Percentiles rank a stretch among this genome's conserved stretches.
phyloP scores from a whole-genome alignment of 2,888 invertebrate species.

The Pecten maximus region DNA sequence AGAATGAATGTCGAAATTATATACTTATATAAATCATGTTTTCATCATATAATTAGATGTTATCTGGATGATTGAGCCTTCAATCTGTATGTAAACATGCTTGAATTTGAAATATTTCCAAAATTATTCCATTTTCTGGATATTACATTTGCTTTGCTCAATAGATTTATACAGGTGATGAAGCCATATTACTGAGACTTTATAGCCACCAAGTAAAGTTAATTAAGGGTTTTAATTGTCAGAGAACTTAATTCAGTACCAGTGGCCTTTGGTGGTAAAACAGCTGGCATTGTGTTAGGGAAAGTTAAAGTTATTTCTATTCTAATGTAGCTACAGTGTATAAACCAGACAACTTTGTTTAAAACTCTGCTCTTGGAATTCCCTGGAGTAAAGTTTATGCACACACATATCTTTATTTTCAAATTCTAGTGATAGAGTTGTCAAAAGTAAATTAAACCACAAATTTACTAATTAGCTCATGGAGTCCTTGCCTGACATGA shows the following conservation, averaged over 20 bases:
- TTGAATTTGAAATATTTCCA: no score
- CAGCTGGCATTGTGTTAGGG: background rate
- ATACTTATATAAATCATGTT: no score
- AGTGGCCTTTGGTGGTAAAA: background rate
- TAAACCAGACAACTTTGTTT: background rate
- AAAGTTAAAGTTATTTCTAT: background rate
- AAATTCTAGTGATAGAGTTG: background rate
- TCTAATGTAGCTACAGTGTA: background rate
- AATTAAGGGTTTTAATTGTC: background rate
- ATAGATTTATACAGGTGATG: background rate
- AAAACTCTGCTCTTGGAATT: background rate
- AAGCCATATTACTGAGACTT: background rate
- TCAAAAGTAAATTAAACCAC: background rate
- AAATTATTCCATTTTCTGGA: no score
- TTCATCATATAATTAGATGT: no score
- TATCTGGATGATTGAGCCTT: no score
- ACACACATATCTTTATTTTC: background rate
- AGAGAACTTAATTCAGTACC: background rate
- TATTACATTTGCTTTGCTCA: background rate
- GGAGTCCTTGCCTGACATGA: background rate
- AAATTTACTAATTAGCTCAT: background rate
- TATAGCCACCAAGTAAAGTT: background rate
- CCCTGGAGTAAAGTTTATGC: background rate
- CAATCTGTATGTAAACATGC: no score
- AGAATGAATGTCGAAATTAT: no score